phyloP scores from a whole-genome alignment of 2,888 invertebrate genomes.

The Drosophila incognita region DNA sequence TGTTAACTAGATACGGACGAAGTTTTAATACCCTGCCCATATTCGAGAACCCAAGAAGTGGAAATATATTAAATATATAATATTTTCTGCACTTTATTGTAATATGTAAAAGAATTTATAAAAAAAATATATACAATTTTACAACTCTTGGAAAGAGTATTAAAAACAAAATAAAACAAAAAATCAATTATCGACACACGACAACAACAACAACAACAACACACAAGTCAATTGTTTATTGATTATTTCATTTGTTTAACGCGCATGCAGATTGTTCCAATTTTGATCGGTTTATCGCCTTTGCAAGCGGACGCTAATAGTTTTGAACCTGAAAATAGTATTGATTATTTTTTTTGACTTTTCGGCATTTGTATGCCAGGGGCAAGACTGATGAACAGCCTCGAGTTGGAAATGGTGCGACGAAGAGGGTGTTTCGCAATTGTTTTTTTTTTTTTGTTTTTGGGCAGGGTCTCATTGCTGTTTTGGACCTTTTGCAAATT shows the following conservation, averaged over 20 bases:
- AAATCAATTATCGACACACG: conserved; percentile 32
- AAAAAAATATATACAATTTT: not conserved
- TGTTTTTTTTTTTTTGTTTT: not conserved
- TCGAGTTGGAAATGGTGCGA: conserved; percentile 5
- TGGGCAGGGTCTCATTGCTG: conserved; percentile 27
- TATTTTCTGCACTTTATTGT: not conserved
- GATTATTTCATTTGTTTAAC: conserved; percentile 54
- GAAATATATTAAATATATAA: not conserved
- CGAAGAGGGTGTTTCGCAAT: not conserved
- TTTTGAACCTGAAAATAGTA: conserved; percentile 66
- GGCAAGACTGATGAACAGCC: conserved; percentile 56
- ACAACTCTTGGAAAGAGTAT: conserved; percentile 7
- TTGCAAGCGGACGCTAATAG: conserved; percentile 72
- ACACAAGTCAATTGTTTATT: conserved; percentile 44
- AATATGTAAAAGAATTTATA: not conserved
- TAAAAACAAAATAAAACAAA: conserved; percentile 1
- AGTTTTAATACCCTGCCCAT: conserved; percentile 8
- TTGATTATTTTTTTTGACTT: conserved; percentile 4
- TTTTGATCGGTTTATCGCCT: conserved; percentile 74
- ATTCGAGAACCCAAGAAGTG: not conserved
- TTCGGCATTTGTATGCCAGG: conserved; percentile 59
- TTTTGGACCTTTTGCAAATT: conserved; percentile 44
- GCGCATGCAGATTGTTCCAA: conserved; percentile 66
- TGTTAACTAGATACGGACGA: not conserved
- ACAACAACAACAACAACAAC: conserved; percentile 7